Base-by-base conservation (phyloP, 1,140 invertebrate species). In the Conopomorpha cramerella region DNA sequence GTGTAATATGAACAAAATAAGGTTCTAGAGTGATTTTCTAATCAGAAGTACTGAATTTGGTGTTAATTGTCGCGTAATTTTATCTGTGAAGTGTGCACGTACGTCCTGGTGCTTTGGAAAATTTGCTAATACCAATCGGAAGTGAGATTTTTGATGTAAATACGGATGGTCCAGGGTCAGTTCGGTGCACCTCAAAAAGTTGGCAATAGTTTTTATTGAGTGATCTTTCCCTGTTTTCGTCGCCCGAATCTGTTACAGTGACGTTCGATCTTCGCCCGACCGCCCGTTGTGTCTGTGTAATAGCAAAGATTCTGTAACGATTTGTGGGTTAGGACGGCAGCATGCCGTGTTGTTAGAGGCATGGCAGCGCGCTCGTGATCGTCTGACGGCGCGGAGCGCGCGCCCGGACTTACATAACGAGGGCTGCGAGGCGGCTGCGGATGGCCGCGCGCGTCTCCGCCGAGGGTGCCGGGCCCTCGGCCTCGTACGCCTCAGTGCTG, bases 111-210 rank as follows among this genome's bases (percentile, higher is more conserved):
- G 62, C 50, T 42, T 40, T 36, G 43, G 43, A 63, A 66, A 55
- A 66, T 52, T 63, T 63, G 59, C 54, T 63, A 68, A 51, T 51
- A 56, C 43, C 45, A 55, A 51, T 62, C 59, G 67, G 67, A 70
- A 72, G 67, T 74, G 67, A 51, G 60, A 64, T 70, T 76, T 70
- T 72, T 70, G 67, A 76, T 76, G 70, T 76, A 76, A 76, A 76
- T 76, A 76, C 71, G 55, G 59, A 56, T 52, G 56, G 51, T 56
- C 56, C 59, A 72, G 70, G 65, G 64, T 72, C 67, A 62, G 52
- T 61, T 58, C 62, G 61, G 67, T 74, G 70, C 62, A 62, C 55
- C 57, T 53, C 44, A 35, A 57, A 46, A 55, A 61, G 51, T 66
- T 53, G 51, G 51, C 49, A 51, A 58, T 68, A 59, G 67, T 59